Base-by-base conservation (phyloP, 1,140 invertebrate species). In the Luehdorfia chinensis region DNA sequence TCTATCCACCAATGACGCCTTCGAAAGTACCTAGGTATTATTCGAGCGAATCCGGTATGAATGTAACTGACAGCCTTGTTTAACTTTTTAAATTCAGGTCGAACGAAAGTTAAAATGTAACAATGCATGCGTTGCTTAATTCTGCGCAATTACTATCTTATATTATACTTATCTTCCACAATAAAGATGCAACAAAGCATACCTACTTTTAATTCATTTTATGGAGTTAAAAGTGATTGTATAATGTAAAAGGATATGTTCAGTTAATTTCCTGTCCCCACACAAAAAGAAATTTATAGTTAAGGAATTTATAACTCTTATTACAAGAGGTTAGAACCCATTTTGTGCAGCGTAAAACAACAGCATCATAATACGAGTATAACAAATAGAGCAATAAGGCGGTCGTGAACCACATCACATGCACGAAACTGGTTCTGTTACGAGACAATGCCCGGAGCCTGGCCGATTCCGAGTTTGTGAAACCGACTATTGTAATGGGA, bases 1-100 rank as follows among this genome's bases (percentile, higher is more conserved):
- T 72, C 55, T 69, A 75, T 72, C 74, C 65, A 53, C 76, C 75
- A 81, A 81, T 79, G 71, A 80, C 67, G 58, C 60, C 60, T 63
- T 70, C 64, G 74, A 81, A 81, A 84, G 74, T 75, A 66, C 66
- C 75, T 75, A 75, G 73, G 47, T 46, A 54, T 63, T 61, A 66
- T 66, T 71, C 66, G 64, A 60, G 44, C 59, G 41, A 53, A 66
- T 65, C 71, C 69, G 68, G 66, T 70, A 66, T 58, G 39, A 50
- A 55, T 53, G 53, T 19, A 55, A 59, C 48, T 54, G 47, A 48
- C 57, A 39, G 52, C 52, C 23, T 54, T 25, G 13, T 44, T 39
- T 47, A 5, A 58, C 25, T 64, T 53, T 55, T 61, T 55, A 23
- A 9, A 41, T 27, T 33, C 27, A 43, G 25, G n/a, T 8, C 25